A percentile compares a stretch with the other conserved stretches of the same genome.
These are phyloP conservation scores for Rissa tridactyla DNA, from an alignment of 2,113 vertebrate species.

Conservation along the genomic window DNA sequence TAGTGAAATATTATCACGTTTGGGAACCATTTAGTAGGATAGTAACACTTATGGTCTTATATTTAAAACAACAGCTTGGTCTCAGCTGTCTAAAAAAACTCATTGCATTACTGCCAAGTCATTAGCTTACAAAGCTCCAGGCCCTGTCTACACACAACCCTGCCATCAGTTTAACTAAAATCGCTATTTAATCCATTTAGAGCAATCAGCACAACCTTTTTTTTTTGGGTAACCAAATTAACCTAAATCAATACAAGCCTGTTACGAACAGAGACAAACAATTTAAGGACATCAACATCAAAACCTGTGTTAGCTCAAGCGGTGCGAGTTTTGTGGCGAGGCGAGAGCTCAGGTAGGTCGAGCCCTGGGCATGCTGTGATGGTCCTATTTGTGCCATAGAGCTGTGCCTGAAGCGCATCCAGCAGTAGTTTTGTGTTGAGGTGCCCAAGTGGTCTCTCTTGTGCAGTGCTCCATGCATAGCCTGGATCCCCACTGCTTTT, in stretches of 20 bases:
- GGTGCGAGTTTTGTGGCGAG: neutral
- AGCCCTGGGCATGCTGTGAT: neutral
- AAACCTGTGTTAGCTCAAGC: conserved; percentile 6
- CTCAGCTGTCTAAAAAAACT: neutral
- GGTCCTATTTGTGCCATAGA: rapidly evolving
- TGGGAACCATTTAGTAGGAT: neutral
- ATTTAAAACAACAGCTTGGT: conserved; percentile 13
- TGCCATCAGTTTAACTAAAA: conserved; percentile 51
- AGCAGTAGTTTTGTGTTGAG: neutral
- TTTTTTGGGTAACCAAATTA: conserved; percentile 51
- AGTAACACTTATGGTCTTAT: neutral
- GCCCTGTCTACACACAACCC: conserved; percentile 52
- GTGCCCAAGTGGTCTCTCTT: neutral
- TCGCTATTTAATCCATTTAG: conserved; percentile 57
- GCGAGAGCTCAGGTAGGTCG: neutral
- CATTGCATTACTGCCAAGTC: conserved; percentile 36
- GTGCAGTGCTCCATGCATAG: rapidly evolving
- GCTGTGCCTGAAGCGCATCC: neutral
- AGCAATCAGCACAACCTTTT: conserved; percentile 57
- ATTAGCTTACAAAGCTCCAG: conserved; percentile 65
- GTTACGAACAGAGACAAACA: conserved; percentile 28
- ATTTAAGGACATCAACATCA: neutral
- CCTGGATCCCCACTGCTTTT: neutral
- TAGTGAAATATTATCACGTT: neutral
- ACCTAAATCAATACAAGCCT: conserved; percentile 44